Base-by-base conservation (phyloP, 1,140 invertebrate genomes). In the Lamellibrachia luymesi region DNA sequence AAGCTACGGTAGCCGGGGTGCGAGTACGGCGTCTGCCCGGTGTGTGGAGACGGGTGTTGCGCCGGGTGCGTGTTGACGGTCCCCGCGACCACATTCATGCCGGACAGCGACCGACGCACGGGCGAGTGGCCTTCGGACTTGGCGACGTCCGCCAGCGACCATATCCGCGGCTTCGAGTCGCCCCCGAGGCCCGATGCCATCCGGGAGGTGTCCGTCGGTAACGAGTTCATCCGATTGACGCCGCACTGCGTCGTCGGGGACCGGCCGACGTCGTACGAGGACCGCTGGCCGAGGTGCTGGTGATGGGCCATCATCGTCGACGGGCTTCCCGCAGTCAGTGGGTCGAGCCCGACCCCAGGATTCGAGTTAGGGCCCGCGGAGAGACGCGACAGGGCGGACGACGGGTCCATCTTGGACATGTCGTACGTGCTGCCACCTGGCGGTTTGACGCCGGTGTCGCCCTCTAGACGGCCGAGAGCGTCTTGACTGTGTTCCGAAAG, bases 141-240 rank as follows among this genome's bases (percentile, higher is more conserved):
- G 27, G 98, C 98, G 52, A 98, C 99, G 96, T 99, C 98, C 51
- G 98, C 98, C 94, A 99, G 96, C 7, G 98, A 99, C 99, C 98
- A 99, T 95, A 99, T 99, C 96, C 99, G 99, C 49, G 99, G 98
- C 96, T 99, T 99, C 90, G 98, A 13, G 92, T 52, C 89, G 27
- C 56, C 25, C 52, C 7, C 49, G 38, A 80, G 51, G 51, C 52
- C 51, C 89, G 51, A 80, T 38, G 64, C 52, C 25, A 50, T 50
- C 56, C 25, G 89, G 92, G 92, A 38, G 92, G 27, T 17, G 92
- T 38, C 92, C 50, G 49, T 92, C 5, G 92, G 52, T 91, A 49
- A 49, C 90, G 50, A 91, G 90, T 50, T 91, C 49, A 51, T 91
- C 50, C 49, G 49, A 13, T 38, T 92, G 92, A 64, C 50, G 49